Percentiles rank a stretch among this genome's conserved stretches.
These are phyloP conservation scores for Loris lydekkerianus DNA, from an alignment of 2,797 vertebrate species.

Conservation along the genomic window DNA sequence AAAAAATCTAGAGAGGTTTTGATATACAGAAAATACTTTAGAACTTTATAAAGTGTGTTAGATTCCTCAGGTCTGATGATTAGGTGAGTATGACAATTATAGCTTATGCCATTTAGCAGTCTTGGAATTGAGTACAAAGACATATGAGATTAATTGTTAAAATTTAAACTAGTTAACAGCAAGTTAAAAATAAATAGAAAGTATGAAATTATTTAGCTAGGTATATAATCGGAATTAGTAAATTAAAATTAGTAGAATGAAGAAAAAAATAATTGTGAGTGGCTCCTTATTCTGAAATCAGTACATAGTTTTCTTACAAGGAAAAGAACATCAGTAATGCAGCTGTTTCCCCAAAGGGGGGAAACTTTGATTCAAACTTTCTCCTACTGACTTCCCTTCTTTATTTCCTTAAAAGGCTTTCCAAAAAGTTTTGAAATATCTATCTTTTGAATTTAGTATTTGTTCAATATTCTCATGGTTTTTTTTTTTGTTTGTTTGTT, in stretches of 20 bases:
- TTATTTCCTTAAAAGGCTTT: constrained; percentile 72
- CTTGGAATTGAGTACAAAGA: constrained; percentile 11
- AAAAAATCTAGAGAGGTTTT: background rate
- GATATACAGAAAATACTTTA: constrained; percentile 12
- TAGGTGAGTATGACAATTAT: background rate
- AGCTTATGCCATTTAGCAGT: background rate
- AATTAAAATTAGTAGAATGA: background rate
- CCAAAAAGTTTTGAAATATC: constrained; percentile 83
- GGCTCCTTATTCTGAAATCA: constrained; percentile 72
- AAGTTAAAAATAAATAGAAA: constrained; percentile 46
- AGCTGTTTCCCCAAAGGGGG: constrained; percentile 84
- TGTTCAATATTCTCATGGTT: constrained; percentile 48
- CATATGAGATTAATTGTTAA: background rate
- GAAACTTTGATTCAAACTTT: constrained; percentile 77
- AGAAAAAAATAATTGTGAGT: background rate
- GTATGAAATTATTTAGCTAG: constrained; percentile 25
- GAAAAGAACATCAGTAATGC: constrained; percentile 64
- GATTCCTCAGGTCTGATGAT: background rate
- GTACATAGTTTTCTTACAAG: constrained; percentile 50
- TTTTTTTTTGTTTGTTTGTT: background rate
- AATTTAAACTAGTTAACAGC: background rate
- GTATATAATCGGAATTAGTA: constrained; percentile 1
- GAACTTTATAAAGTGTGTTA: background rate
- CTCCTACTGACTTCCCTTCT: constrained; percentile 75
- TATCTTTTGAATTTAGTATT: constrained; percentile 71